Percentiles rank a stretch among this genome's conserved stretches.
Evolutionary conservation across 2,113 vertebrate species (phyloP).

Genomic region (Melanotaenia duboulayi): DNA sequence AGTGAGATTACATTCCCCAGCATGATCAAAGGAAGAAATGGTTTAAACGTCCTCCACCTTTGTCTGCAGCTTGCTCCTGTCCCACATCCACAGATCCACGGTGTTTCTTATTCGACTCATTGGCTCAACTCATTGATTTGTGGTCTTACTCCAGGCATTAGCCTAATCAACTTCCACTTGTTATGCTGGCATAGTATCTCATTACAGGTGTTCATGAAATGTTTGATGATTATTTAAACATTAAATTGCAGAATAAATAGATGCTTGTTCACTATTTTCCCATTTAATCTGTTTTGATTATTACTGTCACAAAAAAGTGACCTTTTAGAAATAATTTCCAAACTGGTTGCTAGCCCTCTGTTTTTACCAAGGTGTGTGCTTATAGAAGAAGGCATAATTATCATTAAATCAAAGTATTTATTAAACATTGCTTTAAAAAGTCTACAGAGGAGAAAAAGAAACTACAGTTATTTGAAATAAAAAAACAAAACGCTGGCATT

Average conservation of each 20-base stretch:
- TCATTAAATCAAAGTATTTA: background rate
- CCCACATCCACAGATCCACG: too few species aligned
- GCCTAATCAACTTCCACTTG: too few species aligned
- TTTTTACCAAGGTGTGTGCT: background rate
- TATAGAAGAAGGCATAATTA: background rate
- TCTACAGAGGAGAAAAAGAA: background rate
- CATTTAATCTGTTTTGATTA: background rate
- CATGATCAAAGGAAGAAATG: too few species aligned
- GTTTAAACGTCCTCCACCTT: too few species aligned
- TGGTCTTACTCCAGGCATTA: too few species aligned
- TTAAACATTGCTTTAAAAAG: too few species aligned
- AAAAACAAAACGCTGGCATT: background rate
- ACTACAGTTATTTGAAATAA: conserved; percentile 12
- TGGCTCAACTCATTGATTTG: too few species aligned
- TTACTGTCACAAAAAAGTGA: background rate
- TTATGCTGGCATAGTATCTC: too few species aligned
- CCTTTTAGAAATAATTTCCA: background rate
- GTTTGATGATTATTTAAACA: background rate
- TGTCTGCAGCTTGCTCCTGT: too few species aligned
- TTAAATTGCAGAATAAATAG: background rate
- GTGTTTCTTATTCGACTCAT: too few species aligned
- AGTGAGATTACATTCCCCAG: too few species aligned
- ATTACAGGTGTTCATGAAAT: too few species aligned
- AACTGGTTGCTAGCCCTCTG: background rate
- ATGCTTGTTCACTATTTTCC: background rate